These are phyloP conservation scores for Crenichthys baileyi DNA, from an alignment of 2,797 vertebrate species.

Conservation along the genomic window DNA sequence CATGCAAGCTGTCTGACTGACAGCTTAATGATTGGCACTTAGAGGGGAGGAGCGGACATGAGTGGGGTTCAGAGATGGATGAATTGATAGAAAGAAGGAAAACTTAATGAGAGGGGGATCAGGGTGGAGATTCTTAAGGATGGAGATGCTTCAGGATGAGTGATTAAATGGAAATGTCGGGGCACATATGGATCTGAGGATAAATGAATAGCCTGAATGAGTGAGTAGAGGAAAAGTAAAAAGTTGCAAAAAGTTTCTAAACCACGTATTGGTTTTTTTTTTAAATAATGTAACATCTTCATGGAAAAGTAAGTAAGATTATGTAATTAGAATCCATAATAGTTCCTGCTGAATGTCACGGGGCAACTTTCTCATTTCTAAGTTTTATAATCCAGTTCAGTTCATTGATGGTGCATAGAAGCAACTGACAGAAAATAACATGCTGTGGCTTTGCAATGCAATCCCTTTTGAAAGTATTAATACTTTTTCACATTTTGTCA, in stretches of 20 bases:
- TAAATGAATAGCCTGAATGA: conserved; percentile 41
- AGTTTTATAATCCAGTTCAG: neutral
- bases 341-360: neutral
- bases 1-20: conserved; percentile 62
- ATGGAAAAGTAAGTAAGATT: neutral
- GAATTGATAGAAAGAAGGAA: conserved; percentile 54
- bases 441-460: too few relatives aligned
- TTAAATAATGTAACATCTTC: neutral
- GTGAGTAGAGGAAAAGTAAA: conserved; percentile 18
- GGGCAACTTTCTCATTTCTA: neutral
- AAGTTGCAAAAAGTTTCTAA: conserved; percentile 20
- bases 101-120: conserved; percentile 62
- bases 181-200: conserved; percentile 43
- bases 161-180: conserved; percentile 39
- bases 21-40: conserved; percentile 74
- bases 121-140: conserved; percentile 49
- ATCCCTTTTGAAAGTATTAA: neutral
- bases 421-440: too few relatives aligned
- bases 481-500: neutral
- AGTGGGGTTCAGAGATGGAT: conserved; percentile 36
- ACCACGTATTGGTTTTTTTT: neutral
- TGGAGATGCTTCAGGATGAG: conserved; percentile 52
- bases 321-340: neutral
- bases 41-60: conserved; percentile 37
- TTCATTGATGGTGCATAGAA: neutral